Percentiles rank a stretch among this genome's conserved stretches.
phyloP scores from a whole-genome alignment of 2,113 vertebrate genomes.

The Vidua macroura region DNA sequence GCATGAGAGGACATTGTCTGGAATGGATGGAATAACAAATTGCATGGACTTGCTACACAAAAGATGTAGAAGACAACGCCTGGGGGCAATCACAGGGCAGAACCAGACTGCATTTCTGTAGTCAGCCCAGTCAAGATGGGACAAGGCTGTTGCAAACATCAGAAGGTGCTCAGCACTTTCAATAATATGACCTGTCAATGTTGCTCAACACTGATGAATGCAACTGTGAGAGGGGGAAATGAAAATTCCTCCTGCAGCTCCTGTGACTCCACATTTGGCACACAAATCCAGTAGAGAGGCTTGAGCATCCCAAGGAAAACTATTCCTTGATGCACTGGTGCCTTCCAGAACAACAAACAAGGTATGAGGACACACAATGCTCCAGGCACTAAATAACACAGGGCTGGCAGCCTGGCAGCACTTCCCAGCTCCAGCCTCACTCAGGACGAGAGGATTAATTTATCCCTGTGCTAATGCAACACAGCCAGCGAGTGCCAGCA shows the following conservation, averaged over 20 bases:
- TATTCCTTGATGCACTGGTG: neutral
- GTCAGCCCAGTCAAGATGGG: neutral
- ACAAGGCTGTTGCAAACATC: neutral
- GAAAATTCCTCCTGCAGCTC: neutral
- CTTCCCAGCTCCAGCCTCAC: neutral
- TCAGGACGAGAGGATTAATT: neutral
- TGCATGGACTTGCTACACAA: neutral
- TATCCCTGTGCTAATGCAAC: neutral
- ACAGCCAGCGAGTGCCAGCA: fast-evolving
- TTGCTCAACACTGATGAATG: neutral
- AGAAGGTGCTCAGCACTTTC: neutral
- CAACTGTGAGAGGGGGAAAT: neutral
- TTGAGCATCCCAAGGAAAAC: neutral
- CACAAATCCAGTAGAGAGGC: neutral
- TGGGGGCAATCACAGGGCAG: neutral
- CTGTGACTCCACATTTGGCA: neutral
- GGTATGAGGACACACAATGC: neutral
- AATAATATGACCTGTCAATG: neutral
- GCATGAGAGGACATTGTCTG: neutral
- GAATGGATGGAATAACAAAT: neutral
- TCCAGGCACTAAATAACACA: neutral
- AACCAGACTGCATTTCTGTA: neutral
- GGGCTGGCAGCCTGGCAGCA: neutral
- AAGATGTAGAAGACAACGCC: neutral
- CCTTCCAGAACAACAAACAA: neutral